phyloP scores from a whole-genome alignment of 2,113 vertebrate genomes.

The Pterocles gutturalis region DNA sequence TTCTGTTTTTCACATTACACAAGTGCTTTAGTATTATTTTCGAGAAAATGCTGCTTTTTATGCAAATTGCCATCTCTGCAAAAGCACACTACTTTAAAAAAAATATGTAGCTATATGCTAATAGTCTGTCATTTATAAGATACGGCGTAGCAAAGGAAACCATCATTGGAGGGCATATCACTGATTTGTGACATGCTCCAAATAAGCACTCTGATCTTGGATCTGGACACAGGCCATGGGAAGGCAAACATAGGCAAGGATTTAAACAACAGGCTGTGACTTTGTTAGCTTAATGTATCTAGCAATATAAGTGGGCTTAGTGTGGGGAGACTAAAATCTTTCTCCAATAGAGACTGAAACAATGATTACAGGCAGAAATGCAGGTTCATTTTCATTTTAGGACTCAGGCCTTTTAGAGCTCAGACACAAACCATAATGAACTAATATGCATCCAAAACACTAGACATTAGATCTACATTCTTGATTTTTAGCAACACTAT shows the following conservation, averaged over 20 bases:
- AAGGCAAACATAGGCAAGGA: neutral
- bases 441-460: neutral
- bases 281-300: neutral
- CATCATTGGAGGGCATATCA: neutral
- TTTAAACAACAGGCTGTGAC: neutral
- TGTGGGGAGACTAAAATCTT: neutral
- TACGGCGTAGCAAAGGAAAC: neutral
- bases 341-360: neutral
- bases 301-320: neutral
- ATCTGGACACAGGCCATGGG: neutral
- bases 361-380: neutral
- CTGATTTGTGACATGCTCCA: neutral
- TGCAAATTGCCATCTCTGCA: neutral
- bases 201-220: neutral
- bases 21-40: neutral
- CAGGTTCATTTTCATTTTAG: neutral
- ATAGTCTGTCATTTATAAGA: neutral
- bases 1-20: neutral
- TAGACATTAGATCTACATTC: neutral
- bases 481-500: neutral
- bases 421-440: fast-evolving
- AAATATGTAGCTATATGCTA: neutral
- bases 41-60: neutral
- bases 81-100: neutral
- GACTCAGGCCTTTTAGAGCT: neutral